A percentile compares a stretch with the other conserved stretches of the same genome.
phyloP scores from a whole-genome alignment of 2,888 invertebrate species.

The Drosophila anomelani region DNA sequence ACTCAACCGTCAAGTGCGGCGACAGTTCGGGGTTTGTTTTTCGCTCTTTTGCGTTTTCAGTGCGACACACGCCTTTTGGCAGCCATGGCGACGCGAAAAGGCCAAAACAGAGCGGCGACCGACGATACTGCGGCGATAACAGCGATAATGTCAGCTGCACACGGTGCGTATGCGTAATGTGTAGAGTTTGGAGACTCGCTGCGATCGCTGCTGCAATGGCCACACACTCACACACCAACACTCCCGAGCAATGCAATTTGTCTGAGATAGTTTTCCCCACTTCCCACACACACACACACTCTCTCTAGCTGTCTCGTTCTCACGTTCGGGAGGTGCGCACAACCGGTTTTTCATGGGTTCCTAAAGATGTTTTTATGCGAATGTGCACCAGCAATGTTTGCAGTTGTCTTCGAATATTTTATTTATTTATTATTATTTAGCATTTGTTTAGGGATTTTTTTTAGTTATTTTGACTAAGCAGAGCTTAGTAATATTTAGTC shows the following conservation, averaged over 20 bases:
- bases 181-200: slow-evolving; percentile 51
- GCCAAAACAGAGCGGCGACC: slow-evolving; percentile 66
- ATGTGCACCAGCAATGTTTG: slow-evolving; percentile 37
- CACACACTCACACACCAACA: slow-evolving; percentile 32
- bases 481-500: slow-evolving; percentile 1
- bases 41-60: slow-evolving; percentile 24
- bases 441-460: neutral
- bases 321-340: slow-evolving; percentile 59
- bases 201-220: slow-evolving; percentile 61
- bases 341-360: slow-evolving; percentile 67
- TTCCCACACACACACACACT: slow-evolving; percentile 50
- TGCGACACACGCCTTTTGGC: slow-evolving; percentile 70
- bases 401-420: slow-evolving; percentile 12
- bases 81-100: slow-evolving; percentile 72
- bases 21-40: slow-evolving; percentile 50
- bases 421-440: slow-evolving; percentile 28
- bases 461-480: neutral
- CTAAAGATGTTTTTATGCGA: slow-evolving; percentile 44
- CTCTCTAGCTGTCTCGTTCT: slow-evolving; percentile 71
- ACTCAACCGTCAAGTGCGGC: slow-evolving; percentile 82
- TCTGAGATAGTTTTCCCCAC: slow-evolving; percentile 70
- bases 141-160: slow-evolving; percentile 38
- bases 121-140: slow-evolving; percentile 23
- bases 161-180: slow-evolving; percentile 72
- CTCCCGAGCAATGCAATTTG: slow-evolving; percentile 62